Percentiles rank a stretch among this genome's conserved stretches.
Conservation (phyloP, 2,888 invertebrate genomes). For the Tillus elongatus region DNA sequence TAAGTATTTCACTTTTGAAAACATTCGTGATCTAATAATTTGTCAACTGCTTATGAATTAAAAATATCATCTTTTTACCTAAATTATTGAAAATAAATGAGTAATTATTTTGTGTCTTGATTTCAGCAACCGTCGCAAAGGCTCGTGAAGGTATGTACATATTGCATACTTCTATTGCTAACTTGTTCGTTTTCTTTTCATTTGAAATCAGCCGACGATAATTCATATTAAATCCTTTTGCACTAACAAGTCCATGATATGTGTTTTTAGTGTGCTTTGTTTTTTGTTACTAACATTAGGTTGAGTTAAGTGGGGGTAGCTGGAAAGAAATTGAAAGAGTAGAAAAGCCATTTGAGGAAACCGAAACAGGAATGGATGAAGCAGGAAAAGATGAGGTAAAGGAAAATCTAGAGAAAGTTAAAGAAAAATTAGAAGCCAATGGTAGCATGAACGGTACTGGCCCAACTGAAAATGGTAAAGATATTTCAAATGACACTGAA, state of each 20-base stretch:
- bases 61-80: conserved; percentile 13
- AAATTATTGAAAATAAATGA: conserved; percentile 11
- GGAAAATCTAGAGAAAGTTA: not conserved
- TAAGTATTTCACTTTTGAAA: no score
- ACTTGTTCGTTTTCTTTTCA: conserved; percentile 4
- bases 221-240: no score
- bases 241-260: conserved; percentile 1
- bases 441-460: conserved; percentile 11
- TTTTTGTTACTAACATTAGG: conserved; percentile 36
- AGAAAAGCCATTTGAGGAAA: conserved; percentile 21
- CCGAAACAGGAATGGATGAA: conserved; percentile 4
- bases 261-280: conserved; percentile 21
- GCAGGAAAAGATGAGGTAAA: conserved; percentile 6
- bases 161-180: no score
- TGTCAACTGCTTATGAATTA: no score
- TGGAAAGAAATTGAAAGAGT: conserved; percentile 40
- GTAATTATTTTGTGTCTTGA: no score
- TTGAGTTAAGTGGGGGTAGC: conserved; percentile 37
- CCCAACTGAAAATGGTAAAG: conserved; percentile 16
- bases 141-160: conserved; percentile 40
- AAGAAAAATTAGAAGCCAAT: conserved; percentile 9
- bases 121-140: conserved; percentile 42
- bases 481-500: conserved; percentile 20
- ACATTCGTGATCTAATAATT: no score
- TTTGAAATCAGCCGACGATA: no score